These are phyloP conservation scores for Ormyrus nitidulus DNA, from an alignment of 2,888 invertebrate genomes.

Conservation along the genomic window DNA sequence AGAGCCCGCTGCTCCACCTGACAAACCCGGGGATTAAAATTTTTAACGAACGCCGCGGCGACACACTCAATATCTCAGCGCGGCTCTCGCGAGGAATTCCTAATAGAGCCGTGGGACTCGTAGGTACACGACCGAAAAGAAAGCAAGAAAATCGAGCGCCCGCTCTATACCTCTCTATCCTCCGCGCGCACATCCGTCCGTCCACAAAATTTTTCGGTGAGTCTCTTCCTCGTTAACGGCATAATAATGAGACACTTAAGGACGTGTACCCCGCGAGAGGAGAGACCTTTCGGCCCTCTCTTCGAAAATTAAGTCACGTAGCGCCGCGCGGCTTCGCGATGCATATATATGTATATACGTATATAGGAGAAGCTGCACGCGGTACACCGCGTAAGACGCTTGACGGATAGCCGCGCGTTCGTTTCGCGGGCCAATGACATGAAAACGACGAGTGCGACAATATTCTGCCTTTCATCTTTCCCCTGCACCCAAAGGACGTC, in stretches of 20 bases:
- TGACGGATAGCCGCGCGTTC: conserved; percentile 35
- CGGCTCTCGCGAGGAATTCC: conserved; percentile 34
- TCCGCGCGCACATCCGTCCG: background rate
- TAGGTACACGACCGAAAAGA: background rate
- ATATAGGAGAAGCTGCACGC: background rate
- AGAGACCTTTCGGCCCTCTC: conserved; percentile 24
- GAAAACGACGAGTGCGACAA: conserved; percentile 27
- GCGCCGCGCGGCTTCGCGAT: conserved; percentile 23
- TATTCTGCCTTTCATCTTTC: conserved; percentile 33
- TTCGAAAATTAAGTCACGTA: conserved; percentile 53
- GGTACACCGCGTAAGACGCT: conserved; percentile 9
- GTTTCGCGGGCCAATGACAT: conserved; percentile 48
- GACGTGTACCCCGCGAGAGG: background rate
- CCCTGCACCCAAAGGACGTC: background rate
- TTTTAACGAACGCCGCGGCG: conserved; percentile 27
- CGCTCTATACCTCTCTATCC: background rate
- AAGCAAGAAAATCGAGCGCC: background rate
- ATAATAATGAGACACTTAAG: conserved; percentile 52
- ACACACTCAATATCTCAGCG: conserved; percentile 32
- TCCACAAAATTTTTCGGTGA: conserved; percentile 2
- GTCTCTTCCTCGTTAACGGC: conserved; percentile 48
- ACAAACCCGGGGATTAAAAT: conserved; percentile 36
- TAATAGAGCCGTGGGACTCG: conserved; percentile 50
- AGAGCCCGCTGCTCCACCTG: conserved; percentile 9
- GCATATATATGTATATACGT: background rate